These are phyloP conservation scores for Geopemphigus sp. DNA, from an alignment of 1,140 invertebrate genomes.

Conservation along the genomic window DNA sequence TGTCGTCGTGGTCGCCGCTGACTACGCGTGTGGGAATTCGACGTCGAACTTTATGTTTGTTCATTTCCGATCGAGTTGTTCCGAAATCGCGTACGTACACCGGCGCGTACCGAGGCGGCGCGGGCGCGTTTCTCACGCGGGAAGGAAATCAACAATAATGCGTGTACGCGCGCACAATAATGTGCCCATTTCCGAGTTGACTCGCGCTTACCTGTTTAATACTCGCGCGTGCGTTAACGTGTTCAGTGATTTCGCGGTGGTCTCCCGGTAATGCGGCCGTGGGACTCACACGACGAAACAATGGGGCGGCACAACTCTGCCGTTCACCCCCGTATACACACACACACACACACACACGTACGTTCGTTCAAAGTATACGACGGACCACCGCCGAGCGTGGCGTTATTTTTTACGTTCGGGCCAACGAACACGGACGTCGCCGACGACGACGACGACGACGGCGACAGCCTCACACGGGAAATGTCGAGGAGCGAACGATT, in stretches of 20 bases:
- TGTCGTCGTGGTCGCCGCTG: not conserved
- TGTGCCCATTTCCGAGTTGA: conserved; percentile 34
- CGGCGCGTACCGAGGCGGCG: not conserved
- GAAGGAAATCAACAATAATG: conserved; percentile 18
- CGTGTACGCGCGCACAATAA: not conserved
- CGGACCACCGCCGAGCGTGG: conserved; percentile 29
- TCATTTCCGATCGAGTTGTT: conserved; percentile 50
- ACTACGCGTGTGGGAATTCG: conserved; percentile 41
- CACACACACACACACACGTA: no score
- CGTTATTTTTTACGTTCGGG: conserved; percentile 9
- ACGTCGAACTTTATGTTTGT: conserved; percentile 46
- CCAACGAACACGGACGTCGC: conserved; percentile 9
- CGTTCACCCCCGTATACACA: not conserved
- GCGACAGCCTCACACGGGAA: no score
- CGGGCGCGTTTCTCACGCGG: conserved; percentile 34
- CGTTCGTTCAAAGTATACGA: no score
- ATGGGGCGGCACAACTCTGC: conserved; percentile 17
- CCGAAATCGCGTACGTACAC: not conserved
- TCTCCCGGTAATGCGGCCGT: conserved; percentile 36
- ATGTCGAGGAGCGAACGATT: no score
- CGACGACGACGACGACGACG: not conserved
- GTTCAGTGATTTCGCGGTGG: conserved; percentile 49
- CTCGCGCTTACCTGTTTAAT: conserved; percentile 1
- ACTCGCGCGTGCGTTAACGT: not conserved
- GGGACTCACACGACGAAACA: conserved; percentile 49